phyloP scores from a whole-genome alignment of 2,888 invertebrate species.

The Lacanobia oleracea region DNA sequence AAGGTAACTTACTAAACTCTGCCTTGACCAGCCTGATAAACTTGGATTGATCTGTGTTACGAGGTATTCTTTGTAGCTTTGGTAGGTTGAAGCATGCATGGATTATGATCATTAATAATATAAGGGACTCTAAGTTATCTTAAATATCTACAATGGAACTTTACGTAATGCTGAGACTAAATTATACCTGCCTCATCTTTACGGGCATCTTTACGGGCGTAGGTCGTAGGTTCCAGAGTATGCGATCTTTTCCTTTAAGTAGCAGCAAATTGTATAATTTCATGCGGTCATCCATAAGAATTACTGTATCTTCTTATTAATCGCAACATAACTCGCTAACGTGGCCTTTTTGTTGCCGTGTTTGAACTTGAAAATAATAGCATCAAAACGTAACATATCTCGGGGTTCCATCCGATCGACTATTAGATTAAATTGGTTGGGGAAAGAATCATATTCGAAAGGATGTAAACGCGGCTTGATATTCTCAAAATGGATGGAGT shows the following conservation, averaged over 20 bases:
- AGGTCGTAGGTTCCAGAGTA: constrained; percentile 29
- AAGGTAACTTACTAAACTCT: no score
- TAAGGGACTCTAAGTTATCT: constrained; percentile 14
- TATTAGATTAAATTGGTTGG: constrained; percentile 58
- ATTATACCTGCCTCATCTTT: constrained; percentile 53
- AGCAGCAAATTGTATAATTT: constrained; percentile 61
- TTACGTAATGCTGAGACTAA: constrained; percentile 45
- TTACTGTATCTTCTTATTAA: constrained; percentile 66
- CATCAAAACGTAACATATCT: constrained; percentile 70
- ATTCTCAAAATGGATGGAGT: constrained; percentile 69
- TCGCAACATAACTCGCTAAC: constrained; percentile 69
- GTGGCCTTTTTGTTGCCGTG: constrained; percentile 69
- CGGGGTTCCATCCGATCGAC: constrained; percentile 63
- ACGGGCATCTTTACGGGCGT: constrained; percentile 36
- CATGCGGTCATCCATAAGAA: constrained; percentile 59
- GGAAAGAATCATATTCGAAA: constrained; percentile 68
- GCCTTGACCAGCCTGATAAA: no score
- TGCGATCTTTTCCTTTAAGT: constrained; percentile 43
- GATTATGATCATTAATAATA: constrained; percentile 7
- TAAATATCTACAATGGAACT: constrained; percentile 37
- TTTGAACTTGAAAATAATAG: constrained; percentile 72
- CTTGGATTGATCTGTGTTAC: no score
- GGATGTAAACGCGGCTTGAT: constrained; percentile 58
- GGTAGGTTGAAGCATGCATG: no score
- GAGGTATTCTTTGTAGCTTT: no score